Evolutionary conservation across 2,113 vertebrate genomes (phyloP).

Genomic region (Pitta sordida): DNA sequence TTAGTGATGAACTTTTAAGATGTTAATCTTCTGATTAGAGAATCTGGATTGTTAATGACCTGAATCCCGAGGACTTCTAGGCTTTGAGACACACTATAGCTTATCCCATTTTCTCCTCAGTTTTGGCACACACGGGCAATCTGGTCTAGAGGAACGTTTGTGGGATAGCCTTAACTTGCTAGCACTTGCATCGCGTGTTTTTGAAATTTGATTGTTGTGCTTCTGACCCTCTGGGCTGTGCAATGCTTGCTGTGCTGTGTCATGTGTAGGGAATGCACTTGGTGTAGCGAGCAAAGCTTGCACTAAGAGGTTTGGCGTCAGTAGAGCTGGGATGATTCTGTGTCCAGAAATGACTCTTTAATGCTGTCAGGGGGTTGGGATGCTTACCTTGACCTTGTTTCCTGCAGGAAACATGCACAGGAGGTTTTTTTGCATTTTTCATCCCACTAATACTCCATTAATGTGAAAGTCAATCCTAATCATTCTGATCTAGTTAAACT

Average conservation of each 20-base stretch:
- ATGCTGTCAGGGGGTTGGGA: background rate
- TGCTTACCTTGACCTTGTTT: background rate
- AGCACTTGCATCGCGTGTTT: background rate
- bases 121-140: background rate
- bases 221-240: background rate
- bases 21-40: slow-evolving; percentile 38
- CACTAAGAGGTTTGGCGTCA: background rate
- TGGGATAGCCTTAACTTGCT: background rate
- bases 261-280: background rate
- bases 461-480: background rate
- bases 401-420: background rate
- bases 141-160: background rate
- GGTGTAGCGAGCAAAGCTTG: background rate
- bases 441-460: background rate
- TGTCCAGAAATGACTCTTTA: background rate
- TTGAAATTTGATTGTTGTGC: background rate
- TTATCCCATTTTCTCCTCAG: background rate
- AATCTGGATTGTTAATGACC: slow-evolving; percentile 23
- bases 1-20: slow-evolving; percentile 20
- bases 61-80: background rate
- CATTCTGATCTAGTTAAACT: background rate
- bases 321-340: background rate
- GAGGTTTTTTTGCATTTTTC: background rate
- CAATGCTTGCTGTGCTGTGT: background rate
- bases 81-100: background rate